Conservation (phyloP, 1,140 invertebrate species). For the Acromyrmex echinatior region DNA sequence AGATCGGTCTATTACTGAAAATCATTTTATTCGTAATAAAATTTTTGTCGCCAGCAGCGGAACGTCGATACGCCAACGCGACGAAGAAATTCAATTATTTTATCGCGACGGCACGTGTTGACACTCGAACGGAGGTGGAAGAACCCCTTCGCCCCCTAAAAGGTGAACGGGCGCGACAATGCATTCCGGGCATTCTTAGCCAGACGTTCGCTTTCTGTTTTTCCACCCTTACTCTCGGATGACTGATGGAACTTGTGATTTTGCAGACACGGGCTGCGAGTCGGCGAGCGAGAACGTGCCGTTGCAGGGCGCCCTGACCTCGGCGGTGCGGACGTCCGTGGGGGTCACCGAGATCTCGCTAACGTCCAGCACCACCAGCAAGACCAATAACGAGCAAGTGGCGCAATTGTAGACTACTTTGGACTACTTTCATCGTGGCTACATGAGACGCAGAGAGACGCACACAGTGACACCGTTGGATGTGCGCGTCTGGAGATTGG, state of each 20-base stretch:
- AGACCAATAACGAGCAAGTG: constrained; percentile 83
- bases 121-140: too few species aligned
- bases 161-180: not conserved
- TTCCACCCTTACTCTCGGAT: not conserved
- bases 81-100: constrained; percentile 11
- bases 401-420: constrained; percentile 81
- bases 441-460: not conserved
- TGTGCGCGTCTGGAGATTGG: not conserved
- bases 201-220: not conserved
- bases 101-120: constrained; percentile 11
- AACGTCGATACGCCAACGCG: not conserved
- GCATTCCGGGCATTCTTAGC: not conserved
- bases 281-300: constrained; percentile 82
- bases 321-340: constrained; percentile 83
- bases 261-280: constrained; percentile 83
- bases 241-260: constrained; percentile 38
- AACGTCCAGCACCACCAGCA: constrained; percentile 80
- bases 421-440: constrained; percentile 54
- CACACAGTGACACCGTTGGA: not conserved
- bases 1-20: constrained; percentile 3
- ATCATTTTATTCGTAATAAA: constrained; percentile 28
- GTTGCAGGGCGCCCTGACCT: constrained; percentile 81
- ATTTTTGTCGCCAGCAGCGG: not conserved
- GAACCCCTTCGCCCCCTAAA: too few species aligned
- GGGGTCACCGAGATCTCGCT: constrained; percentile 83